A percentile compares a stretch with the other conserved stretches of the same genome.
These are phyloP conservation scores for Thryonomys swinderianus DNA, from an alignment of 2,113 vertebrate species.

Conservation along the genomic window DNA sequence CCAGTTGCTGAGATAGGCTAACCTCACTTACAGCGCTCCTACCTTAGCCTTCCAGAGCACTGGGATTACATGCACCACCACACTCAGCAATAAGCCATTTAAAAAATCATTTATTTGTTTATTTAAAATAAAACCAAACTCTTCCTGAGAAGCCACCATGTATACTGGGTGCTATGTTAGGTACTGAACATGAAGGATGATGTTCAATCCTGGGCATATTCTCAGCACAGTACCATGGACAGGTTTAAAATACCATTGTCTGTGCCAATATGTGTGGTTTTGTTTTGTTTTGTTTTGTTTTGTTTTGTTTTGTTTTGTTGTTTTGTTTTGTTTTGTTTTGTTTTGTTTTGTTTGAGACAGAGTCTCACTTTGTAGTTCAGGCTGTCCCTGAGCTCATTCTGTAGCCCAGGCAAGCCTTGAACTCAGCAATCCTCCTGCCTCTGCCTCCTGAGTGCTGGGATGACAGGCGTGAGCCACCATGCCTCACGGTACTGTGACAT, in stretches of 20 bases:
- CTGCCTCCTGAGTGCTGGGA: too few relatives aligned
- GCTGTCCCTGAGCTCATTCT: too few relatives aligned
- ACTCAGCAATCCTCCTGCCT: too few relatives aligned
- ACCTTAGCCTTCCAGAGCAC: background rate
- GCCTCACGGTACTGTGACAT: background rate
- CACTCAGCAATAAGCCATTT: background rate
- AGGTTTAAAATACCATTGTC: background rate
- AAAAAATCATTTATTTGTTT: background rate
- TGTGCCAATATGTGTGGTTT: background rate
- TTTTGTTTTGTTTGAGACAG: too few relatives aligned
- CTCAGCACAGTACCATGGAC: background rate
- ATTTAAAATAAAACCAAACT: background rate
- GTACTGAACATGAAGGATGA: background rate
- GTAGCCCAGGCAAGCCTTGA: too few relatives aligned
- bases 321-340: too few relatives aligned
- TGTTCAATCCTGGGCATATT: background rate
- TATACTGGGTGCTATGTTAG: background rate
- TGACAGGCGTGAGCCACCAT: too few relatives aligned
- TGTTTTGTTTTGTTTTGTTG: too few relatives aligned
- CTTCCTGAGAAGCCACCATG: background rate
- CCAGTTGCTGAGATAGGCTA: background rate
- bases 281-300: too few relatives aligned
- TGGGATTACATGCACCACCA: background rate
- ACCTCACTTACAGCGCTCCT: background rate
- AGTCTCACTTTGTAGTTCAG: too few relatives aligned